Conservation (phyloP, 1,140 invertebrate genomes). For the Euura saliciscinereae region DNA sequence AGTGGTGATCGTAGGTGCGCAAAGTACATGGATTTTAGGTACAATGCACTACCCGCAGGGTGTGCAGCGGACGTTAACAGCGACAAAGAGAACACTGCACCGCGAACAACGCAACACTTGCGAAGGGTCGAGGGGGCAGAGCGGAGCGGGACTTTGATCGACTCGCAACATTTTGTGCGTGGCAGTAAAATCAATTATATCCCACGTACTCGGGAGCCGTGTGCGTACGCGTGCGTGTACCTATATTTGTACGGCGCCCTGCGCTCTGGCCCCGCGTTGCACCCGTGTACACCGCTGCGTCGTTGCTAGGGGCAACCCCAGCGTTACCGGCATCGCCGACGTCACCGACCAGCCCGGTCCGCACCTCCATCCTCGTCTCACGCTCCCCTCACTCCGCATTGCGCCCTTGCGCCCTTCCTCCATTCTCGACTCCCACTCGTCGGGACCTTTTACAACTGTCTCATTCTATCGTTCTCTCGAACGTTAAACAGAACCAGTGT, state of each 20-base stretch:
- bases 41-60: neutral
- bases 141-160: neutral
- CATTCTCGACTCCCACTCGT: constrained; percentile 10
- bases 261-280: constrained; percentile 19
- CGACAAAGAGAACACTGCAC: neutral
- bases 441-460: constrained; percentile 17
- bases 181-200: constrained; percentile 7
- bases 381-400: constrained; percentile 2
- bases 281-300: constrained; percentile 9
- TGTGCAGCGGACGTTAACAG: neutral
- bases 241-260: neutral
- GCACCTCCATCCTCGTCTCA: neutral
- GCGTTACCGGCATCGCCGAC: neutral
- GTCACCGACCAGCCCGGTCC: constrained; percentile 16
- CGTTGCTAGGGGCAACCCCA: constrained; percentile 16
- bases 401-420: constrained; percentile 8
- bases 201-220: constrained; percentile 5
- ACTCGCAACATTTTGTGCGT: constrained; percentile 4
- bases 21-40: too few species aligned
- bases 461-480: constrained; percentile 29
- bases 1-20: too few species aligned
- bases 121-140: neutral
- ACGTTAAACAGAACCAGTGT: too few species aligned
- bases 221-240: constrained; percentile 13
- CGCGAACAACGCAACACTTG: neutral